phyloP scores from a whole-genome alignment of 1,140 invertebrate species.

The Macrotrachela quadricornifera region DNA sequence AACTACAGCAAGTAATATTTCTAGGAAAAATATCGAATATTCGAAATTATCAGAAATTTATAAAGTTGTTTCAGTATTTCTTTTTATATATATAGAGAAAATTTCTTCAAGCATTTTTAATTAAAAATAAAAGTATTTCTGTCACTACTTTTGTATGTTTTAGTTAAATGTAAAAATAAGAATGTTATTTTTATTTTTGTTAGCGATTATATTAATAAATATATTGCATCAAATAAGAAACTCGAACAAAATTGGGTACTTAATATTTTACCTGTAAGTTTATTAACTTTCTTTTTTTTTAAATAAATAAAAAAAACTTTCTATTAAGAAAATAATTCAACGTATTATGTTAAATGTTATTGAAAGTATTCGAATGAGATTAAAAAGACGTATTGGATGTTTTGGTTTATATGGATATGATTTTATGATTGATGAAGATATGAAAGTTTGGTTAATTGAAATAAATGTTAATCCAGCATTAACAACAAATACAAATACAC shows the following conservation, averaged over 20 bases:
- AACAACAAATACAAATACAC: slow-evolving; percentile 21
- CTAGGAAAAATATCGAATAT: too few species aligned
- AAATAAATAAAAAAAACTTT: neutral
- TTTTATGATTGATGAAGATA: slow-evolving; percentile 28
- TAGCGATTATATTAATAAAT: slow-evolving; percentile 24
- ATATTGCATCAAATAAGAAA: slow-evolving; percentile 13
- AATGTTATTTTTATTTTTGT: too few species aligned
- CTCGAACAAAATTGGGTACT: slow-evolving; percentile 25
- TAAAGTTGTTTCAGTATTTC: too few species aligned
- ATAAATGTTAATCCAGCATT: slow-evolving; percentile 29
- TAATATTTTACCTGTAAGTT: slow-evolving; percentile 21
- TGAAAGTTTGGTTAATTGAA: slow-evolving; percentile 30
- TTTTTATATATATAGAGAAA: too few species aligned
- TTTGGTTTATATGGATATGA: slow-evolving; percentile 31
- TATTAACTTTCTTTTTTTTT: neutral
- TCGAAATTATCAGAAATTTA: too few species aligned
- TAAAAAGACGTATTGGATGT: slow-evolving; percentile 22
- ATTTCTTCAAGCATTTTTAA: too few species aligned
- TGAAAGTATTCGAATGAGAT: slow-evolving; percentile 27
- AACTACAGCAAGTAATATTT: too few species aligned
- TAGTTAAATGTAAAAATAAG: too few species aligned
- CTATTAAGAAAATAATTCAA: slow-evolving; percentile 27
- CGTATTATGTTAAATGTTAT: slow-evolving; percentile 27
- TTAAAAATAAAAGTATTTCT: too few species aligned
- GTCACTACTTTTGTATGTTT: too few species aligned